Conservation (phyloP, 2,888 invertebrate genomes). For the Helicoverpa assulta region DNA sequence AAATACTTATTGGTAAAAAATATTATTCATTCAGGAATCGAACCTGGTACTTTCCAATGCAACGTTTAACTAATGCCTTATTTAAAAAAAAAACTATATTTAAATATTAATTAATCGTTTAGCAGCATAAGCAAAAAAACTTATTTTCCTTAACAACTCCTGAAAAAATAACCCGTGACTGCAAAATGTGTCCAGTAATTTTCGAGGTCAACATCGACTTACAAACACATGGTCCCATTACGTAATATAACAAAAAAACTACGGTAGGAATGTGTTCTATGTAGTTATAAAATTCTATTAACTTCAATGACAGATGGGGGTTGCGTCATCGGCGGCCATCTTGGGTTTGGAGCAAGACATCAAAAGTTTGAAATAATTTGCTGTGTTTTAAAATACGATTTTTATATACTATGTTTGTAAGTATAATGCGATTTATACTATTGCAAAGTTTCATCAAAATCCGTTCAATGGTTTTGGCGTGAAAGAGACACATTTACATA, state of each 20-base stretch:
- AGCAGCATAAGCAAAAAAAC: neutral
- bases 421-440: too few species aligned
- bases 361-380: too few species aligned
- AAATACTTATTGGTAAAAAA: too few species aligned
- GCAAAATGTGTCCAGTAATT: constrained; percentile 2
- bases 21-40: too few species aligned
- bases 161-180: neutral
- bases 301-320: constrained; percentile 45
- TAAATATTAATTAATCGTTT: neutral
- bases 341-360: constrained; percentile 19
- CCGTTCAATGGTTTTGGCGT: too few species aligned
- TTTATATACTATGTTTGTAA: too few species aligned
- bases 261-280: constrained; percentile 23
- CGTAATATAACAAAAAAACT: constrained; percentile 27
- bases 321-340: constrained; percentile 57
- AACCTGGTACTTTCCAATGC: too few species aligned
- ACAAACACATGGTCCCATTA: constrained; percentile 26
- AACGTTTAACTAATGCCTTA: too few species aligned
- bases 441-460: too few species aligned
- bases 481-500: too few species aligned
- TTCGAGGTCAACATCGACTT: neutral
- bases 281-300: constrained; percentile 39
- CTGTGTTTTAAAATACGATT: too few species aligned
- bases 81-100: neutral
- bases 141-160: too few species aligned